These are phyloP conservation scores for Mesopsocus fuscifrons DNA, from an alignment of 2,888 invertebrate species.

Conservation along the genomic window DNA sequence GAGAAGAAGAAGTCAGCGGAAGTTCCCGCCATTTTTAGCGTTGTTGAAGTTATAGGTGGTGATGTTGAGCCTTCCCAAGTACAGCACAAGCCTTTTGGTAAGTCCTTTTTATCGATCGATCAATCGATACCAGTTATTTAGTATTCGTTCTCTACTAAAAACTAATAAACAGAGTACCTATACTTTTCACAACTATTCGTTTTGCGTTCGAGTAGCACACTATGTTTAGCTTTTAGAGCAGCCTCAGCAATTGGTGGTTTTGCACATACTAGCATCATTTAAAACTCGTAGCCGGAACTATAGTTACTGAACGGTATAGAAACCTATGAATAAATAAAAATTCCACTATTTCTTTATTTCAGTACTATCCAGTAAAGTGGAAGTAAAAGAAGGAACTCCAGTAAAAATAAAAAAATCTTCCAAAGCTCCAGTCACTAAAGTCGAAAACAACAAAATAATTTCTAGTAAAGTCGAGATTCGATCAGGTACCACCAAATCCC, in stretches of 20 bases:
- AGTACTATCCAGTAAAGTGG: conserved; percentile 21
- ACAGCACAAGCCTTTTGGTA: background rate
- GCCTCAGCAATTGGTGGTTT: no score
- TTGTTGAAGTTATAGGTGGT: conserved; percentile 17
- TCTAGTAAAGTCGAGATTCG: conserved; percentile 22
- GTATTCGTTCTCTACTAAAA: no score
- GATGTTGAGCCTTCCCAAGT: conserved; percentile 8
- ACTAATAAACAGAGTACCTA: no score
- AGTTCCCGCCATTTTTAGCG: conserved; percentile 15
- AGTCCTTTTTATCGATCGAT: no score
- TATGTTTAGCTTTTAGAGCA: no score
- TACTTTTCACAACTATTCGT: no score
- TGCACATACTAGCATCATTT: no score
- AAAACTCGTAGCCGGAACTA: no score
- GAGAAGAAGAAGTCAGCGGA: conserved; percentile 22
- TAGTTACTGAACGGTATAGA: no score
- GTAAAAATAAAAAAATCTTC: conserved; percentile 13
- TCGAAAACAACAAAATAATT: conserved; percentile 11
- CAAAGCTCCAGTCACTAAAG: conserved; percentile 7
- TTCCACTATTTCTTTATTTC: background rate
- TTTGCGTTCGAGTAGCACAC: no score
- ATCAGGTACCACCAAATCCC: conserved; percentile 19
- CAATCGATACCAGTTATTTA: no score
- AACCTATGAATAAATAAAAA: no score
- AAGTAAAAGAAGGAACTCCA: conserved; percentile 21